Evolutionary conservation across 92 coral and sea anemone species (phyloP).

Genomic region (Porites cylindrica): DNA sequence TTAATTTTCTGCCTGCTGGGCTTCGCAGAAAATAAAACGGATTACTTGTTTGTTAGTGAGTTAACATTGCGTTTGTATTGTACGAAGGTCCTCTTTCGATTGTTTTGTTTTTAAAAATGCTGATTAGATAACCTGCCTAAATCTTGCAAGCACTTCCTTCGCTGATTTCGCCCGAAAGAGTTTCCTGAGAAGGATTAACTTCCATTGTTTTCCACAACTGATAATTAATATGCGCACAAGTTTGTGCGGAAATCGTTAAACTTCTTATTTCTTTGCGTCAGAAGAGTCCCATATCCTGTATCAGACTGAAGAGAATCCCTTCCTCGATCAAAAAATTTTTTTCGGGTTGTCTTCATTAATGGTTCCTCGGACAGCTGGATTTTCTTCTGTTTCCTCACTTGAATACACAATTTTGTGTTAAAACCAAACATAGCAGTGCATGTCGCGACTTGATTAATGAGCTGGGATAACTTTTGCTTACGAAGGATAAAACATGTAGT

Average conservation of each 20-base stretch:
- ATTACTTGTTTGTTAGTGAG: background rate
- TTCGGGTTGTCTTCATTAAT: background rate
- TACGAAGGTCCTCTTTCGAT: background rate
- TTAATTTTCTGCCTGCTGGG: background rate
- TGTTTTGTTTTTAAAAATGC: background rate
- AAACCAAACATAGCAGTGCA: conserved; percentile 12
- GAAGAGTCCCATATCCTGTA: background rate
- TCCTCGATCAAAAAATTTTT: background rate
- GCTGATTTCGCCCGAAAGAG: background rate
- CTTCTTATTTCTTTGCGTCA: background rate
- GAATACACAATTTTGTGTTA: conserved; percentile 11
- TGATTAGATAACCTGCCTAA: background rate
- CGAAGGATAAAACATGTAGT: background rate
- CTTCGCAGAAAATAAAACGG: background rate
- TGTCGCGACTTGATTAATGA: background rate
- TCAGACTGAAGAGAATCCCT: background rate
- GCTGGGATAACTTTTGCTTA: background rate
- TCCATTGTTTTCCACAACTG: background rate
- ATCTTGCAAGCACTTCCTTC: background rate
- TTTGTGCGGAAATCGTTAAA: background rate
- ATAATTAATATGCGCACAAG: background rate
- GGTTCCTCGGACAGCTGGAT: background rate
- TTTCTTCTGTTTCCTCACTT: background rate
- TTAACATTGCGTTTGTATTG: background rate
- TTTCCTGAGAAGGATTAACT: background rate